Base-by-base conservation (phyloP, 2,113 vertebrate species). In the Melanerpes aurifrons region DNA sequence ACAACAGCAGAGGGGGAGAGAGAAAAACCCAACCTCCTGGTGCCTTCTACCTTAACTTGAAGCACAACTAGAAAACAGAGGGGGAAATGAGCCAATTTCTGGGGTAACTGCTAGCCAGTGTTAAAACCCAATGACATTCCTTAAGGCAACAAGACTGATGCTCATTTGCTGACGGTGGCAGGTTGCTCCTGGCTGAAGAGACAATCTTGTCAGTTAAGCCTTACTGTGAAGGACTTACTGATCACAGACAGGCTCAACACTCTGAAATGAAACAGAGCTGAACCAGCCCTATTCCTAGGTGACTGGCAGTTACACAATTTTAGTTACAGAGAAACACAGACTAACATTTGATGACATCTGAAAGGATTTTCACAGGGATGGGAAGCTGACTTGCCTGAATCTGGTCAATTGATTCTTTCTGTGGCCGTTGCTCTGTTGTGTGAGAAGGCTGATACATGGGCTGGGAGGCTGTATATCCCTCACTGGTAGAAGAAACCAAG, bases 391-490 rank as follows among this genome's bases (percentile, higher is more conserved):
- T 98, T 97, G 98, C 99, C 99, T 99, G 99, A 94, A 99, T 98
- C 95, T 98, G 98, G 94, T 99, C 99, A 86, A 99, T 97, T 31
- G 98, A 95, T 95, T 99, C 98, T 89, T 98, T 98, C 87, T 98
- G 97, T 92, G 98, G 98, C 93, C 97, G 97, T 25, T 99, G 98
- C 81, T 99, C 99, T 95, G 98, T 91, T 70, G 98, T 97, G 97
- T 98, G 98, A 82, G 99, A 97, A 93, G 98, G 97, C 96, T 99
- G 99, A 96, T 98, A 99, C 96, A 99, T 97, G 70, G 98, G 98
- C 22, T 99, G 98, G 57, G 98, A 97, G 82, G 98, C 94, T 92
- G 98, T 95, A 73, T 98, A 99, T 12, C 97, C 97, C 94, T 98
- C 98, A 91, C 97, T 98, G 86, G 98, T 98, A 82, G 98, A 98